Evolutionary conservation across 2,797 vertebrate genomes (phyloP), one percentile per base, ranked within the genome.

Genomic region (Poeciliopsis gracilis): DNA sequence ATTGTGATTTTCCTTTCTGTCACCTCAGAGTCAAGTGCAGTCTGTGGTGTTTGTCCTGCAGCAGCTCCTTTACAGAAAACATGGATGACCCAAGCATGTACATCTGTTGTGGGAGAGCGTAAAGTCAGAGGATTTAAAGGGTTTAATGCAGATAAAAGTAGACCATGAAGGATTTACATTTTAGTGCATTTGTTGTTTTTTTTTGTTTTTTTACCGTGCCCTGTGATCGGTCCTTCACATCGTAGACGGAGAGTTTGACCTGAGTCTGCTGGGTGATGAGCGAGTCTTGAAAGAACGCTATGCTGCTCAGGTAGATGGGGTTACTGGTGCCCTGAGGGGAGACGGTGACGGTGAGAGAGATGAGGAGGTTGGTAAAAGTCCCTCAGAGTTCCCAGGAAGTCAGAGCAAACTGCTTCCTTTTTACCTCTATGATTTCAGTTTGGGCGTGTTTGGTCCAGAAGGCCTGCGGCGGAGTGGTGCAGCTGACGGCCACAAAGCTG

Each of bases 381-480:
- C 74, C 10, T 28, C 38, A 36, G 69, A 49, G 63, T n/a, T 30
- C 25, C 38, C 5, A 63, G 38, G 38, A 55, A 38, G 36, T 5
- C 49, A 23, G 16, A 43, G 10, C 0, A 30, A n/a, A 20, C 0
- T 0, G 41, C 8, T 33, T 13, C 12, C 1, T 2, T 1, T 1
- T 28, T 81, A 92, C 92, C 97, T 99, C 98, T 73, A 99, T 99
- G 90, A 99, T 99, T 92, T 99, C 98, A 10, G 98, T 99, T 88
- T 99, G 98, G 11, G 98, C 97, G 8, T 99, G 98, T 86, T 99
- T 99, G 0, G 97, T 99, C 98, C 98, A 99, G 95, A 99, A 99
- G 4, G 98, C 98, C 96, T 99, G 98, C 36, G 98, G 98, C n/a
- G 98, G 98, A 12, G 98, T 99, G 75, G 98, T 99, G 87, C 98